Base-by-base conservation (phyloP, 2,797 vertebrate species). In the Pangasius macronema region DNA sequence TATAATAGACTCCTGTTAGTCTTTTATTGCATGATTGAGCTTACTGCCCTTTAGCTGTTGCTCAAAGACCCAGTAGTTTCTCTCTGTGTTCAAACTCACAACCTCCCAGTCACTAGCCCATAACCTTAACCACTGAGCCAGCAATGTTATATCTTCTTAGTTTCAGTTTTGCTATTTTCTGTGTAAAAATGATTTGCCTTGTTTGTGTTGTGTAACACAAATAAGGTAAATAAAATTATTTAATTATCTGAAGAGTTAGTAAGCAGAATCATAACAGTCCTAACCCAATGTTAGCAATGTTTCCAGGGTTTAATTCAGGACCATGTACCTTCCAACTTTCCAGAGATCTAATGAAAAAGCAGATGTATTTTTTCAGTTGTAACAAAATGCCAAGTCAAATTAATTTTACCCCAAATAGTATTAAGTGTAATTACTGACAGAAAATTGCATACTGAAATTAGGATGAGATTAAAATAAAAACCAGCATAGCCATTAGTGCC, bases 301-400 rank as follows among this genome's bases (percentile, higher is more conserved):
- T 61, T 63, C 57, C 76, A 65, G 70, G 57, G 22, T 76, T 51
- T 55, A 27, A 83, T 53, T 83, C 46, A 39, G 57, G 33, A 7
- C 30, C 42, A 65, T 1, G 9, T 82, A 49, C 8, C 16, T 46
- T 65, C 36, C 42, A 59, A 59, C 18, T 59, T 80, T 59, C 53
- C 55, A 80, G 22, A 16, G 22, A 59, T 80, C 33, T 80, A 5
- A 80, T 39, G 20, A 57, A 80, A 80, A 59, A 57, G 75, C 53
- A 57, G 77, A 80, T 80, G 53, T 59, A 55, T 80, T 59, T 79
- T 80, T 77, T 80, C 16, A 80, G 39, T 80, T 53, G 2, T 24
- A 27, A 39, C 53, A 59, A 80, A 80, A 39, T 81, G 79, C 79
- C 27, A 11, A 36, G 9, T 57, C 39, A 30, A 80, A 9, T 61